Evolutionary conservation across 2,113 vertebrate genomes (phyloP).

Genomic region (Prinia subflava): DNA sequence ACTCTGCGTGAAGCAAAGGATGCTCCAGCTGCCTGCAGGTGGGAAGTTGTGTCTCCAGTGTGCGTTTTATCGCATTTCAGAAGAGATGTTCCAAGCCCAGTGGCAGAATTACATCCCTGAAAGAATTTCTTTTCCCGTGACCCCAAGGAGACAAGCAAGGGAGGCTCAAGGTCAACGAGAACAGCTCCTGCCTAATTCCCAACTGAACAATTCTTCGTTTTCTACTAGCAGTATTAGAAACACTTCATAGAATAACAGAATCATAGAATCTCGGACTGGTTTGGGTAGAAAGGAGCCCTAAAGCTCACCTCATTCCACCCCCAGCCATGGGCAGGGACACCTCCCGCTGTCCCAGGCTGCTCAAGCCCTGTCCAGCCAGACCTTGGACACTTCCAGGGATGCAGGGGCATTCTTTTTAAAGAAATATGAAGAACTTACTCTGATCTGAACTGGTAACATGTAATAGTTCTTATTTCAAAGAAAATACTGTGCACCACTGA

Average conservation of each 20-base stretch:
- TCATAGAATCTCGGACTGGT: fast-evolving
- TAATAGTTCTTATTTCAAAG: too few species aligned
- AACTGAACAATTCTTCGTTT: background rate
- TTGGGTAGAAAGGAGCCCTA: background rate
- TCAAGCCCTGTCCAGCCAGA: background rate
- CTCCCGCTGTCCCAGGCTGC: background rate
- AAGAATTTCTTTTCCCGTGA: background rate
- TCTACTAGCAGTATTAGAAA: background rate
- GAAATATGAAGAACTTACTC: too few species aligned
- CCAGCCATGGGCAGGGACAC: background rate
- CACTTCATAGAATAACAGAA: background rate
- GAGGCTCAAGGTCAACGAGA: background rate
- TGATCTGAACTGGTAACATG: too few species aligned
- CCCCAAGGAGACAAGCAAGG: background rate
- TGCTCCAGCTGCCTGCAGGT: background rate
- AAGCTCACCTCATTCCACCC: background rate
- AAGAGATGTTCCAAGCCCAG: background rate
- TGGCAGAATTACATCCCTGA: background rate
- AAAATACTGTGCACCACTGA: too few species aligned
- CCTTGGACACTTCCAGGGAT: too few species aligned
- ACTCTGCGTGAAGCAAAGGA: background rate
- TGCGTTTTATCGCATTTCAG: background rate
- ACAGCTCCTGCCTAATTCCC: background rate
- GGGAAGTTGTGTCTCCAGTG: background rate
- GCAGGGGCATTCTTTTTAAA: too few species aligned